These are phyloP conservation scores for Columbina picui DNA, from an alignment of 2,113 vertebrate genomes.

Conservation along the genomic window DNA sequence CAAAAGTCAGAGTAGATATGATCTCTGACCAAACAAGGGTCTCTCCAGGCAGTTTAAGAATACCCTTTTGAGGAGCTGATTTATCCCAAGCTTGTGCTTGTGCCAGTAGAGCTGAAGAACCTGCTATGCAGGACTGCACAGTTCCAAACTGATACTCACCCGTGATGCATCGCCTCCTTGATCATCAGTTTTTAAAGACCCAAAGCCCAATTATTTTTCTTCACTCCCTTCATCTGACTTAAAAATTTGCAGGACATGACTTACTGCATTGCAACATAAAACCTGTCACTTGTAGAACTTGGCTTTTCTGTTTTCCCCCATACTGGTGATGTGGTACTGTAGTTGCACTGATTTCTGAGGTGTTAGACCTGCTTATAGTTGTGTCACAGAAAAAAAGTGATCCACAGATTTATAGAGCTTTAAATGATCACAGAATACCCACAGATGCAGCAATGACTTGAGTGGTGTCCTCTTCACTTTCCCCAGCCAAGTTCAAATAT, in stretches of 20 bases:
- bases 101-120: not conserved
- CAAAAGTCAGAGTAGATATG: not conserved
- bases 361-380: not conserved
- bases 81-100: not conserved
- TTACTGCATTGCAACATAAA: not conserved
- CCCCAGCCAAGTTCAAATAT: not conserved
- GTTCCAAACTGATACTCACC: not conserved
- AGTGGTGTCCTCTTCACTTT: not conserved
- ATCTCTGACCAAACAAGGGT: not conserved
- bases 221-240: not conserved
- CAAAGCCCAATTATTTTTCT: not conserved
- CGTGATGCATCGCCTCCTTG: not conserved
- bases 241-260: not conserved
- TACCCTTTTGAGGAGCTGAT: not conserved
- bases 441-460: not conserved
- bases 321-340: not conserved
- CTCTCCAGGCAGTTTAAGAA: not conserved
- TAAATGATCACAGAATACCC: not conserved
- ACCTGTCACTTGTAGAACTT: not conserved
- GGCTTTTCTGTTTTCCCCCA: not conserved
- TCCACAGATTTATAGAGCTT: not conserved
- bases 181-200: not conserved
- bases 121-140: not conserved
- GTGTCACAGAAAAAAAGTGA: not conserved
- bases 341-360: not conserved